Evolutionary conservation across 1,140 invertebrate species (phyloP).

Genomic region (Magallana angulata): DNA sequence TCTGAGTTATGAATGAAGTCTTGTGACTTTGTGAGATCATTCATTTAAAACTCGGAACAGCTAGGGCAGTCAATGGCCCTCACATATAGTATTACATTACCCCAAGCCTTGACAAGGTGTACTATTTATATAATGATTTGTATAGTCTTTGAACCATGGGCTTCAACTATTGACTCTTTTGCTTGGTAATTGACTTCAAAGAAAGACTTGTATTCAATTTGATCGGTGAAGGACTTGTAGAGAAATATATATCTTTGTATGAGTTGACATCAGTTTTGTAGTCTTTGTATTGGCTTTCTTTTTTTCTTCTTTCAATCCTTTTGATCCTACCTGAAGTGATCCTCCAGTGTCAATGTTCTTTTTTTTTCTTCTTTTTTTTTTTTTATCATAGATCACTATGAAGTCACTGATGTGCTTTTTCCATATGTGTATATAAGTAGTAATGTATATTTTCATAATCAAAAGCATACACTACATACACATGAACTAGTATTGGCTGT

Average conservation of each 20-base stretch:
- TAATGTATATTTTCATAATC: too few species aligned
- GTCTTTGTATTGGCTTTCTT: neutral
- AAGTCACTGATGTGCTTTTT: too few species aligned
- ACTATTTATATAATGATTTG: neutral
- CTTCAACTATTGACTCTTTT: slow-evolving; percentile 18
- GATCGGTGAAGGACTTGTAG: neutral
- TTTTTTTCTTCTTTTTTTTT: too few species aligned
- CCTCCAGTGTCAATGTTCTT: too few species aligned
- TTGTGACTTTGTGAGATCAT: neutral
- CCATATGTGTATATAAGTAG: too few species aligned
- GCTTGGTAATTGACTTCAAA: neutral
- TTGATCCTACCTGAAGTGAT: too few species aligned
- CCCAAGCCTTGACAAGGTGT: neutral
- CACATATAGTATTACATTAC: slow-evolving; percentile 24
- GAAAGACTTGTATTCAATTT: neutral
- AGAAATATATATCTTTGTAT: neutral
- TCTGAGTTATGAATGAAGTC: neutral
- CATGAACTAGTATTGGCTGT: too few species aligned
- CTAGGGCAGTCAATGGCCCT: slow-evolving; percentile 7
- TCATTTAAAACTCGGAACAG: slow-evolving; percentile 6
- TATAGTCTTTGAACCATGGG: neutral
- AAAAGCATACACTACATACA: too few species aligned
- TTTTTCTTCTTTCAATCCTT: neutral
- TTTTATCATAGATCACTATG: too few species aligned
- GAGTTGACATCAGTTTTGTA: neutral